Evolutionary conservation across 2,113 vertebrate genomes (phyloP).

Genomic region (Dunckerocampus dactyliophorus): DNA sequence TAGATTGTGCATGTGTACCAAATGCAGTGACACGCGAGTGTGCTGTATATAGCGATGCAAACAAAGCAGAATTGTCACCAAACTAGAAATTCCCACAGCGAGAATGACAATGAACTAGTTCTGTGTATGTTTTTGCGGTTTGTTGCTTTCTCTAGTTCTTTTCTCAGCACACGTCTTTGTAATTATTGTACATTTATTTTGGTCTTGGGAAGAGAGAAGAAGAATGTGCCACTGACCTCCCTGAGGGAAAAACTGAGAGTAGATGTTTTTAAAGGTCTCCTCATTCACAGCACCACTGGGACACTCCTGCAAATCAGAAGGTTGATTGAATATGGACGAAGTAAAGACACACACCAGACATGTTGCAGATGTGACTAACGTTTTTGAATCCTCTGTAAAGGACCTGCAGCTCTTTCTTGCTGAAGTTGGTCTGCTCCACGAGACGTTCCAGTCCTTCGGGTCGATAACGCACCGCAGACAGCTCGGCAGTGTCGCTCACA

Average conservation of each 20-base stretch:
- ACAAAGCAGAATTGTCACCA: background rate
- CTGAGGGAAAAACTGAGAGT: constrained; percentile 93
- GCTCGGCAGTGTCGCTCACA: constrained; percentile 82
- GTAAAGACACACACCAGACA: background rate
- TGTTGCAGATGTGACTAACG: constrained; percentile 64
- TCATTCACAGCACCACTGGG: constrained; percentile 90
- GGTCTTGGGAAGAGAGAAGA: background rate
- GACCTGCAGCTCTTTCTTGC: constrained; percentile 89
- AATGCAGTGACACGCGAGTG: no score
- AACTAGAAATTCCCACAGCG: background rate
- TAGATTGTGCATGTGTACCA: no score
- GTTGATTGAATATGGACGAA: no score
- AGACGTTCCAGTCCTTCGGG: constrained; percentile 88
- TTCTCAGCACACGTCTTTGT: constrained; percentile 2
- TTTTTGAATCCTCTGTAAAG: constrained; percentile 96
- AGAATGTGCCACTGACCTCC: constrained; percentile 78
- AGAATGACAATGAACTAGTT: background rate
- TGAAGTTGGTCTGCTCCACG: constrained; percentile 89
- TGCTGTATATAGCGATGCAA: no score
- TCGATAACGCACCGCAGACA: constrained; percentile 82
- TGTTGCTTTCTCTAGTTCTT: background rate
- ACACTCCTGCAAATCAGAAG: constrained; percentile 78
- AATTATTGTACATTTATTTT: background rate
- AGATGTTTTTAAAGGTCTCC: constrained; percentile 94
- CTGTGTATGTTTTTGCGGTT: background rate